phyloP scores from a whole-genome alignment of 2,888 invertebrate species.

The Mesorhabditis belari region DNA sequence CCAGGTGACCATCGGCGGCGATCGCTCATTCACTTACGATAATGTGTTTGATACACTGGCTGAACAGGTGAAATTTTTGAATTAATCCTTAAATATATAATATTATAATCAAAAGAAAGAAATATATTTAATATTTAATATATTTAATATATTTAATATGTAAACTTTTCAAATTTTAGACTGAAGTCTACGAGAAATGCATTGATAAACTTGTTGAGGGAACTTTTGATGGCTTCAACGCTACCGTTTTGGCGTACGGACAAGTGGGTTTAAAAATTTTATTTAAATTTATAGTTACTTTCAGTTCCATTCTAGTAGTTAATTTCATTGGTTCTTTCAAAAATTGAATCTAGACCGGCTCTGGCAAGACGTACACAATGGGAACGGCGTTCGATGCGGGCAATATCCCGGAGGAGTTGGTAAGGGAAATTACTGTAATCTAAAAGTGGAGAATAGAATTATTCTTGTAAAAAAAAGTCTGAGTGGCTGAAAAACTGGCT shows the following conservation, averaged over 20 bases:
- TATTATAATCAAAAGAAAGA: neutral
- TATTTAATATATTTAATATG: too few relatives aligned
- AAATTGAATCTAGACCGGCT: slow-evolving; percentile 72
- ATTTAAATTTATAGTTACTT: too few relatives aligned
- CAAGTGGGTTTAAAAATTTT: slow-evolving; percentile 73
- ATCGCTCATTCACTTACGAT: slow-evolving; percentile 67
- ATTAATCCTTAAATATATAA: neutral
- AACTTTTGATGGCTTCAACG: slow-evolving; percentile 91
- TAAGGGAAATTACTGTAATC: slow-evolving; percentile 1
- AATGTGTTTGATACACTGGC: slow-evolving; percentile 80
- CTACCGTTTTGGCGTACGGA: slow-evolving; percentile 91
- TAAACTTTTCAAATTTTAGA: slow-evolving; percentile 48
- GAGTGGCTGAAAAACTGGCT: too few relatives aligned
- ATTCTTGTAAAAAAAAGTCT: too few relatives aligned
- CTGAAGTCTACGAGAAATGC: slow-evolving; percentile 72
- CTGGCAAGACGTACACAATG: slow-evolving; percentile 98
- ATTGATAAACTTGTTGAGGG: slow-evolving; percentile 81
- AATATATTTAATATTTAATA: neutral
- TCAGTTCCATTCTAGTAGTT: too few relatives aligned
- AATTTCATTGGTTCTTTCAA: too few relatives aligned
- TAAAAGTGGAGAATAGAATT: slow-evolving; percentile 51
- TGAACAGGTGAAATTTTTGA: slow-evolving; percentile 55
- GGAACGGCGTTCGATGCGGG: slow-evolving; percentile 86
- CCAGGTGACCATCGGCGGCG: slow-evolving; percentile 64
- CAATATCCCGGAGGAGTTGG: slow-evolving; percentile 60